A percentile compares a stretch with the other conserved stretches of the same genome.
Evolutionary conservation across 1,140 invertebrate genomes (phyloP).

Genomic region (Papilio xuthus): DNA sequence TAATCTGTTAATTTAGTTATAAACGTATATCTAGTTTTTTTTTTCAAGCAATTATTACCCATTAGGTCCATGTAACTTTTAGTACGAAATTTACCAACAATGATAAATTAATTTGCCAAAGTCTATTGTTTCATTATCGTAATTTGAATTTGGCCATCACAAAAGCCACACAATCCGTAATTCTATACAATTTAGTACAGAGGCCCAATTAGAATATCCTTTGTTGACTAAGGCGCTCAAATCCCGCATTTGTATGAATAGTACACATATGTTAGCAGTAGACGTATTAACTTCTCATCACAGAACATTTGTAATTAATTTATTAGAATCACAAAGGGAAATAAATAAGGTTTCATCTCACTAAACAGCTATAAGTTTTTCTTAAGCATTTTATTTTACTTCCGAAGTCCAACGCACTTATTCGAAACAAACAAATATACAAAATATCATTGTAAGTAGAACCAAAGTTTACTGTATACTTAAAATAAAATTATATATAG

Average conservation of each 20-base stretch:
- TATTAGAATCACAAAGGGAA: background rate
- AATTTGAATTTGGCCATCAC: constrained; percentile 13
- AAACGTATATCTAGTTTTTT: too few relatives aligned
- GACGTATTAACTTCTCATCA: constrained; percentile 8
- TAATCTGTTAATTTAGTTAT: too few relatives aligned
- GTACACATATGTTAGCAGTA: constrained; percentile 13
- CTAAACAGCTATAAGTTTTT: too few relatives aligned
- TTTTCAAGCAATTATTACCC: too few relatives aligned
- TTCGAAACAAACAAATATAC: too few relatives aligned
- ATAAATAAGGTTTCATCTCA: too few relatives aligned
- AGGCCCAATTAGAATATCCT: constrained; percentile 5
- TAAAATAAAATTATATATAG: too few relatives aligned
- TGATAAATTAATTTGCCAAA: background rate
- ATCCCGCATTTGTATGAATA: constrained; percentile 12
- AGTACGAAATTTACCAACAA: background rate
- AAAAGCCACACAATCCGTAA: constrained; percentile 3
- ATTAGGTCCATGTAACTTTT: background rate
- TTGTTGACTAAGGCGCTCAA: constrained; percentile 13
- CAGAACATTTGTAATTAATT: constrained; percentile 7
- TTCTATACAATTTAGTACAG: constrained; percentile 6
- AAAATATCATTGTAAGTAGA: too few relatives aligned
- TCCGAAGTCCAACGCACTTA: too few relatives aligned
- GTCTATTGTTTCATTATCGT: constrained; percentile 23
- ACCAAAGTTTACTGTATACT: too few relatives aligned
- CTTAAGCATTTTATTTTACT: too few relatives aligned